Percentiles rank a stretch among this genome's conserved stretches.
Conservation (phyloP, 2,797 vertebrate species). For the Dryobates pubescens region DNA sequence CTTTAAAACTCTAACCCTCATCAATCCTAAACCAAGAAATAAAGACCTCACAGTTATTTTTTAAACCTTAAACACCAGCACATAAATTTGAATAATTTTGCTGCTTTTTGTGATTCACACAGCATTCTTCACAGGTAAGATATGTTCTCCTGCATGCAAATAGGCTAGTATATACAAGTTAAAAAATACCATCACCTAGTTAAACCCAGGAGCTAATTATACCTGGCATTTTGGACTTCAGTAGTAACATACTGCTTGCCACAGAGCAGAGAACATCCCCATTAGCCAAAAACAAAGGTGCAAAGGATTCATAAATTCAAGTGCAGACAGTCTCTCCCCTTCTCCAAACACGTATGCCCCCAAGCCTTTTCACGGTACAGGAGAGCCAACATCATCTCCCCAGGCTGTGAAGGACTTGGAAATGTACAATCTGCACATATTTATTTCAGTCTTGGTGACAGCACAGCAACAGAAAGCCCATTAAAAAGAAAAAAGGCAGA, state of each 20-base stretch:
- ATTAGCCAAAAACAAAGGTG: background rate
- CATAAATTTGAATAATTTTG: background rate
- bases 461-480: slow-evolving; percentile 18
- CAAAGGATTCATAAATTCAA: background rate
- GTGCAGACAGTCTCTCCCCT: background rate
- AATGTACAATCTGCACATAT: accelerated
- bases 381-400: background rate
- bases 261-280: background rate
- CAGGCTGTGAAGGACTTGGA: background rate
- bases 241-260: background rate
- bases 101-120: background rate
- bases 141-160: background rate
- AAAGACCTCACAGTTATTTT: background rate
- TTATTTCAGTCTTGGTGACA: slow-evolving; percentile 4
- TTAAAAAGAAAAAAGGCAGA: slow-evolving; percentile 19
- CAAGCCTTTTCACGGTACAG: background rate
- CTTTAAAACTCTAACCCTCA: slow-evolving; percentile 44
- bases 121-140: background rate
- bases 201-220: slow-evolving; percentile 1
- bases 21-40: slow-evolving; percentile 11
- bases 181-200: background rate
- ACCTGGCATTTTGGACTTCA: background rate
- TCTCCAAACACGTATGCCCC: background rate
- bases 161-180: background rate
- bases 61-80: background rate